phyloP scores from a whole-genome alignment of 2,888 invertebrate species.

The Chymomyza caudatula region DNA sequence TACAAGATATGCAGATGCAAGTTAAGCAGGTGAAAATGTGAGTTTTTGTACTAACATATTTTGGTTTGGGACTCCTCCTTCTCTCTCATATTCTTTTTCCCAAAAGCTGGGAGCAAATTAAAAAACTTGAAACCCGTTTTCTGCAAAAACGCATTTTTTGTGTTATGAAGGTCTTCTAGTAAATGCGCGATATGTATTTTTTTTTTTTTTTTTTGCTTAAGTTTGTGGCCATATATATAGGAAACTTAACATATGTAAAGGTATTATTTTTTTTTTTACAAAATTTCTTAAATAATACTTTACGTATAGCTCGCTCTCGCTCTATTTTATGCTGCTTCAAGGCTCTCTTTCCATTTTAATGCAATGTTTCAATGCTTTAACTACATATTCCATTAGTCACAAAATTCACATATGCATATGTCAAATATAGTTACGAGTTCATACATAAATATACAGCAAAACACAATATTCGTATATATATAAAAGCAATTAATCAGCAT shows the following conservation, averaged over 20 bases:
- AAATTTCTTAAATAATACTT: too few species aligned
- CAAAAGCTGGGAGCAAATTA: too few species aligned
- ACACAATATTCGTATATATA: not conserved
- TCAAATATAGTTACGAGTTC: not conserved
- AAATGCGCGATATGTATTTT: too few species aligned
- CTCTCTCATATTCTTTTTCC: too few species aligned
- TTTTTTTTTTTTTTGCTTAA: constrained; percentile 25
- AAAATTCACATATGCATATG: not conserved
- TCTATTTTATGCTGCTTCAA: not conserved
- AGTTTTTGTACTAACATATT: too few species aligned
- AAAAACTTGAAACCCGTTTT: too few species aligned
- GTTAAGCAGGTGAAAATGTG: too few species aligned
- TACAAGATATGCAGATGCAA: too few species aligned
- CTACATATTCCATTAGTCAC: not conserved
- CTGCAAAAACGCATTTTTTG: too few species aligned
- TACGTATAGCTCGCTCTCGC: not conserved
- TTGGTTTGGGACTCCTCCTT: too few species aligned
- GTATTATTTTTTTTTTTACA: too few species aligned
- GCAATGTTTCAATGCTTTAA: not conserved
- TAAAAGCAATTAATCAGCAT: constrained; percentile 35
- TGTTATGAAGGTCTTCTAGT: too few species aligned
- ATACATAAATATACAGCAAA: constrained; percentile 14
- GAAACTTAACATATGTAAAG: constrained; percentile 21
- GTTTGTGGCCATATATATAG: constrained; percentile 47
- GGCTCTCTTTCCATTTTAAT: not conserved